phyloP scores from a whole-genome alignment of 2,888 invertebrate species.

The Pecten maximus region DNA sequence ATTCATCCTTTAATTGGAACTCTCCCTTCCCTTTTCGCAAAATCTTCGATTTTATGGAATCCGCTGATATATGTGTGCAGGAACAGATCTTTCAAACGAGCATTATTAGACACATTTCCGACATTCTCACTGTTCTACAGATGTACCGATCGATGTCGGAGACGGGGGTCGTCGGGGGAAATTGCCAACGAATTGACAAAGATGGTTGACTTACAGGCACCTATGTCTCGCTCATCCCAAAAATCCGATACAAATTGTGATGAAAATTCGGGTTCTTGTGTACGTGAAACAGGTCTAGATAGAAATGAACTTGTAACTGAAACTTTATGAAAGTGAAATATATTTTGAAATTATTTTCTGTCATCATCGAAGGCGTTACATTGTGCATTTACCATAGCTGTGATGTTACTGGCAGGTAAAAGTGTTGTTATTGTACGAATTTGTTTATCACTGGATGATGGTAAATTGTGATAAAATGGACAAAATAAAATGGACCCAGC shows the following conservation, averaged over 20 bases:
- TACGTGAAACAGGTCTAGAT: background rate
- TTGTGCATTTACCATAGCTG: background rate
- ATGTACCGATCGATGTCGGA: background rate
- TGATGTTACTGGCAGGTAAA: background rate
- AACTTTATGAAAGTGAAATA: background rate
- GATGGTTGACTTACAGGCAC: background rate
- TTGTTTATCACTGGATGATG: too few relatives aligned
- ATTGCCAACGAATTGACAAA: background rate
- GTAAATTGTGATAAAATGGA: too few relatives aligned
- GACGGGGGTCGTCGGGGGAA: background rate
- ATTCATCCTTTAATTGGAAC: background rate
- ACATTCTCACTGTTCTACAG: background rate
- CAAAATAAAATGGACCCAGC: too few relatives aligned
- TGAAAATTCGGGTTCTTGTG: background rate
- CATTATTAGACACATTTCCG: background rate
- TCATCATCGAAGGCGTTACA: background rate
- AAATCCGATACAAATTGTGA: background rate
- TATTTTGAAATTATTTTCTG: background rate
- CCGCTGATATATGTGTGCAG: background rate
- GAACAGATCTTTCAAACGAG: slow-evolving; percentile 9
- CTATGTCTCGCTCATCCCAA: background rate
- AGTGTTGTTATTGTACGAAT: background rate
- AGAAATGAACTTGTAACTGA: background rate
- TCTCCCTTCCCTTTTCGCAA: background rate
- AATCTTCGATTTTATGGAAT: background rate